Conservation (phyloP, 92 coral and sea anemone species). For the Hydrozoanthus gracilis region DNA sequence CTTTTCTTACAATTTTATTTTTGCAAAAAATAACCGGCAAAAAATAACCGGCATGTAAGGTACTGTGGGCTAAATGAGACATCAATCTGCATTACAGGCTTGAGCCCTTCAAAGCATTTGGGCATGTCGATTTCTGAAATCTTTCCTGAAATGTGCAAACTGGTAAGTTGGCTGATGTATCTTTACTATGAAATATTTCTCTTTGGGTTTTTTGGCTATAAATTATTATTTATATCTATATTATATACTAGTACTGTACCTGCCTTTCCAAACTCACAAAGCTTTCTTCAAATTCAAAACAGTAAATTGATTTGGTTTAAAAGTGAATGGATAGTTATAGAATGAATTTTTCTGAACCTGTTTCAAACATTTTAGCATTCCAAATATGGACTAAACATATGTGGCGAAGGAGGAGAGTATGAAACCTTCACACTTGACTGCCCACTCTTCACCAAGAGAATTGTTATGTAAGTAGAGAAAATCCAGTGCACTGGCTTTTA, state of each 20-base stretch:
- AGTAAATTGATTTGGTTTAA: no score
- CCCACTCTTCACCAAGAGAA: conserved; percentile 86
- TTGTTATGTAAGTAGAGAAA: conserved; percentile 79
- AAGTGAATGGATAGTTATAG: not conserved
- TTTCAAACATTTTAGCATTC: conserved; percentile 62
- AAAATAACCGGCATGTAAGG: no score
- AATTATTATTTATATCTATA: no score
- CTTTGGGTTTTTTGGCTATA: no score
- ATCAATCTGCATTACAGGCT: conserved; percentile 60
- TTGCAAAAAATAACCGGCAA: no score
- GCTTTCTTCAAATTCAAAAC: no score
- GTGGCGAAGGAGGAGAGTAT: conserved; percentile 99
- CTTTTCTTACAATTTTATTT: no score
- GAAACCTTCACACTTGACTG: conserved; percentile 97
- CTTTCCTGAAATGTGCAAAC: conserved; percentile 68
- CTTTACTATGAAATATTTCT: not conserved
- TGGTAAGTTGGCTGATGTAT: conserved; percentile 65
- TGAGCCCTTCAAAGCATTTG: conserved; percentile 80
- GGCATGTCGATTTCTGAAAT: conserved; percentile 84
- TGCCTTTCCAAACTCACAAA: no score
- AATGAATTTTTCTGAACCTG: not conserved
- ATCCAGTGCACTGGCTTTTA: not conserved
- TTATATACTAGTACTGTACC: no score
- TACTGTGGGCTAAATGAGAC: not conserved
- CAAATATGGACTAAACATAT: conserved; percentile 85